Conservation (phyloP, 2,888 invertebrate genomes). For the Agrotis ipsilon region DNA sequence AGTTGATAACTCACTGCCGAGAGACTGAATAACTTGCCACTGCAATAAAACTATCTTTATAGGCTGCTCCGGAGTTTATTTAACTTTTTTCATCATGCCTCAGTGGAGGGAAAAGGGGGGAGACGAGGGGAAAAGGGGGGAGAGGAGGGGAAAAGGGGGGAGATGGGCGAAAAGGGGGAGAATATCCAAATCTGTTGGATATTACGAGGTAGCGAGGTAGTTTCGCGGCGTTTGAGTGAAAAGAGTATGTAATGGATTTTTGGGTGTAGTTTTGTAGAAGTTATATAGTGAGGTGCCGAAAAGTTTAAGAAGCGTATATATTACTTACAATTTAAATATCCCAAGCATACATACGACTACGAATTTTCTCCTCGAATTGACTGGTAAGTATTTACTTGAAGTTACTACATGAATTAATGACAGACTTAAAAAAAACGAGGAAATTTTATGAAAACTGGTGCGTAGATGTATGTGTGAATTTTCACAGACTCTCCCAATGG, state of each 20-base stretch:
- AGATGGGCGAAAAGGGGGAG: background rate
- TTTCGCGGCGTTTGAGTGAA: constrained; percentile 28
- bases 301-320: too few species aligned
- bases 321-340: too few species aligned
- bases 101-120: background rate
- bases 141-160: background rate
- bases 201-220: constrained; percentile 17
- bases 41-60: constrained; percentile 52
- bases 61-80: constrained; percentile 36
- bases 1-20: constrained; percentile 25
- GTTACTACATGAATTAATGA: too few species aligned
- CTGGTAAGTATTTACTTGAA: too few species aligned
- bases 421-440: too few species aligned
- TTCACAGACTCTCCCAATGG: too few species aligned
- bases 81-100: constrained; percentile 53
- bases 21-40: constrained; percentile 37
- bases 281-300: background rate
- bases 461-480: too few species aligned
- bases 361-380: too few species aligned
- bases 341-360: too few species aligned
- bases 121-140: background rate
- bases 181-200: constrained; percentile 47
- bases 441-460: too few species aligned
- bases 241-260: constrained; percentile 11
- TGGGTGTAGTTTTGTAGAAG: background rate